Base-by-base conservation (phyloP, 1,140 invertebrate genomes). In the Camponotus vicinus region DNA sequence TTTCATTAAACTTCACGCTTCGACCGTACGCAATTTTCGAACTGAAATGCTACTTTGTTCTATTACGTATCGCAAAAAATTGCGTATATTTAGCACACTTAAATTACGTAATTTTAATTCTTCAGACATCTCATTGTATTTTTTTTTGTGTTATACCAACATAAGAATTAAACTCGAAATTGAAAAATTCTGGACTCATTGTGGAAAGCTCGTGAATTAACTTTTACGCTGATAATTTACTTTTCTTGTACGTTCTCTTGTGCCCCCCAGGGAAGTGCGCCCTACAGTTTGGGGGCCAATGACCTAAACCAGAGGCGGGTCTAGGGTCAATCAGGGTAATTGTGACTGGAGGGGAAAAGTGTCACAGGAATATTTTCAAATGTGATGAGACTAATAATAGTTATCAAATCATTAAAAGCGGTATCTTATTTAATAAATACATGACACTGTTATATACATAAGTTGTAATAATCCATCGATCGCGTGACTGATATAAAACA, bases 221-320 rank as follows among this genome's bases (percentile, higher is more conserved):
- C 21, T 71, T 37, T 57, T 34, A 67, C n/a, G 34, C 49, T 70
- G 37, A 82, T 71, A 49, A 71, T 59, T 71, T 82, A 71, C 55
- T 45, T 71, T 82, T 11, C 52, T 59, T 55, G 15, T 61, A 66
- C 11, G 8, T 59, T 45, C 55, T 59, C 27, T 52, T 18, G 13
- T 82, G 37, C 11, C 40, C 52, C 21, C 18, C 15, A 18, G 78
- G 52, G 37, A 45, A 21, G 27, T 32, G 27, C 34, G 15, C 27
- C 34, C 67, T n/a, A 69, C 11, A 2, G 0, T 40, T 59, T 71
- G n/a, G 18, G 55, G 59, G 52, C 37, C 67, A 42, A 71, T 21
- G 66, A 82, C 67, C 67, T 82, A 82, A 82, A 82, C 52, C 52
- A 82, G 18, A 82, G 67, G 37, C 66, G 67, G 78, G 11, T 71